These are phyloP conservation scores for Cephalopachus bancanus DNA, from an alignment of 2,797 vertebrate genomes.

Conservation along the genomic window DNA sequence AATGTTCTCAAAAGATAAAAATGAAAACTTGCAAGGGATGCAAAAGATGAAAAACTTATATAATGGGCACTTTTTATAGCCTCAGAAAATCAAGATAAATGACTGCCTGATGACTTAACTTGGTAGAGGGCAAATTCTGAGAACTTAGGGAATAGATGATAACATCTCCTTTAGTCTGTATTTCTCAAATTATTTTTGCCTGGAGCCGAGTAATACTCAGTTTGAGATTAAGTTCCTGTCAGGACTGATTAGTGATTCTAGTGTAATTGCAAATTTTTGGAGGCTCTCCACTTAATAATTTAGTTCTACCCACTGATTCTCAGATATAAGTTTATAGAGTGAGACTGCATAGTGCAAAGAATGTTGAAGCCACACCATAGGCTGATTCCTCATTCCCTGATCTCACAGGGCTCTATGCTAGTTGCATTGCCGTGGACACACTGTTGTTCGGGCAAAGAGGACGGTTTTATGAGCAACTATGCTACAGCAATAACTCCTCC, in stretches of 20 bases:
- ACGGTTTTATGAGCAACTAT: neutral
- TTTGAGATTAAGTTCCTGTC: neutral
- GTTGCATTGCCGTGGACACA: neutral
- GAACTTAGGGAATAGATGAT: slow-evolving; percentile 6
- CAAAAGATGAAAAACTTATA: slow-evolving; percentile 10
- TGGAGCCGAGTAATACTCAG: neutral
- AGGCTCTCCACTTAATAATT: slow-evolving; percentile 27
- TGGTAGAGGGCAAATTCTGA: neutral
- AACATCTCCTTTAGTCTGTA: neutral
- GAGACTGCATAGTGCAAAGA: neutral
- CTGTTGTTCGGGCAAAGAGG: neutral
- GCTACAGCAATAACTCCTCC: accelerated
- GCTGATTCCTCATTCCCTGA: neutral
- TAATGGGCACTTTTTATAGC: neutral
- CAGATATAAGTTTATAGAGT: slow-evolving; percentile 8
- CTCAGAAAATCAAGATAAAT: neutral
- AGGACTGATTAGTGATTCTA: neutral
- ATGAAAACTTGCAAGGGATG: neutral
- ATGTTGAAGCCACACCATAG: neutral
- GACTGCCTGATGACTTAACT: neutral
- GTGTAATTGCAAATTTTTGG: slow-evolving; percentile 22
- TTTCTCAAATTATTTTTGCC: neutral
- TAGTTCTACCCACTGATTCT: slow-evolving; percentile 1
- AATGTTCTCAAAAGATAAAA: slow-evolving; percentile 39
- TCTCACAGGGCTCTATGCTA: slow-evolving; percentile 29